These are phyloP conservation scores for Pseudococcus longispinus DNA, from an alignment of 2,888 invertebrate genomes.

Conservation along the genomic window DNA sequence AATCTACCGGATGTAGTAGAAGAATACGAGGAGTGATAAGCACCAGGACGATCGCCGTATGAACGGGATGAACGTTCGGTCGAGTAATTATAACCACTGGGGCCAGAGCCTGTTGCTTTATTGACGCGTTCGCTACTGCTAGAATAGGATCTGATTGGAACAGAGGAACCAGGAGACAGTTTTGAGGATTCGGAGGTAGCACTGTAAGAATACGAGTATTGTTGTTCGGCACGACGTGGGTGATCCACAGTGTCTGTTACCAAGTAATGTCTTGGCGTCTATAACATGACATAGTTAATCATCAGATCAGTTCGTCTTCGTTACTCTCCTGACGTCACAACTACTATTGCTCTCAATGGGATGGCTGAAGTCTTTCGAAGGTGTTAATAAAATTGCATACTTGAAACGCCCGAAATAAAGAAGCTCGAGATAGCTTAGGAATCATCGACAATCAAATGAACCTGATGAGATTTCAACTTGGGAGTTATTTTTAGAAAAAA, in stretches of 20 bases:
- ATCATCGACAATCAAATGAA: background rate
- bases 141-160: constrained; percentile 72
- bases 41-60: constrained; percentile 76
- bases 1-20: constrained; percentile 79
- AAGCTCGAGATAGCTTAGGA: background rate
- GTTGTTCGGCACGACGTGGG: constrained; percentile 76
- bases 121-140: constrained; percentile 73
- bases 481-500: too few relatives aligned
- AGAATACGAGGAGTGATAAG: constrained; percentile 80
- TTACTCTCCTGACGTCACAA: constrained; percentile 53
- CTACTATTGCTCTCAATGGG: constrained; percentile 10
- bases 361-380: background rate
- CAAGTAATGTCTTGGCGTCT: constrained; percentile 89
- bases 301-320: constrained; percentile 49
- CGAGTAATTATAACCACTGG: constrained; percentile 74
- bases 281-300: constrained; percentile 58
- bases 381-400: constrained; percentile 12
- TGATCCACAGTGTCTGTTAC: constrained; percentile 78
- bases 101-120: constrained; percentile 73
- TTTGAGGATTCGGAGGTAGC: constrained; percentile 69
- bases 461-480: background rate
- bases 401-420: background rate
- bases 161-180: constrained; percentile 65
- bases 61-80: constrained; percentile 73
- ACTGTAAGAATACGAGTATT: constrained; percentile 85